Evolutionary conservation across 2,888 invertebrate genomes (phyloP), one percentile per base, ranked within the genome.

Genomic region (Chloroclysta siterata): DNA sequence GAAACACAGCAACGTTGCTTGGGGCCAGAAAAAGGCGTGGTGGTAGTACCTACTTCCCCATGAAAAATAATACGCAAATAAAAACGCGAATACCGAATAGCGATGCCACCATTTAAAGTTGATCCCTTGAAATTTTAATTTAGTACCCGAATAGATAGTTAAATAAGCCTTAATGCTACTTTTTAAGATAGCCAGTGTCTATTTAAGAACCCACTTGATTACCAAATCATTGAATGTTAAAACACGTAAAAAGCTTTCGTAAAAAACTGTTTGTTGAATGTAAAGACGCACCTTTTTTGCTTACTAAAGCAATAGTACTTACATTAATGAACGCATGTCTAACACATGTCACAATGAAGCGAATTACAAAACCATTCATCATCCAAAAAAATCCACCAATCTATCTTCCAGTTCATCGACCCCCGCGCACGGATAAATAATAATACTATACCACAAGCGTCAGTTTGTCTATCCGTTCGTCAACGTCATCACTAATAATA

Each of bases 401-500:
- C 66, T 60, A 60, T 65, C 58, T 61, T 68, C 44, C 39, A 64
- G 67, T 70, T 76, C 72, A 69, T 33, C 73, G 66, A 71, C 69
- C 76, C 22, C 22, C 22, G 22, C 22, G 22, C 22, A 22, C 3
- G 3, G 22, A 22, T 1, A 22, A 22, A 22, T 22, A 22, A 22
- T 22, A 22, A 3, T 22, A 22, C 2, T 22, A 22, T 22, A 22
- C 22, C 67, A 56, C 55, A 17, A 75, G 77, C 80, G 79, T 68
- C 79, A 70, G 58, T 67, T 64, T 50, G 81, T 81, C 81, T 81
- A 70, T 54, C 68, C 39, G 48, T 39, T 66, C 52, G 51, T 52
- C 60, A 63, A 15, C 64, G 59, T 68, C 70, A 73, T 61, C 39
- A 63, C 72, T 76, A 76, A 68, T 74, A 76, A 75, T 80, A 78